Evolutionary conservation across 2,888 invertebrate species (phyloP).

Genomic region (Xestoiulus laeticollis): DNA sequence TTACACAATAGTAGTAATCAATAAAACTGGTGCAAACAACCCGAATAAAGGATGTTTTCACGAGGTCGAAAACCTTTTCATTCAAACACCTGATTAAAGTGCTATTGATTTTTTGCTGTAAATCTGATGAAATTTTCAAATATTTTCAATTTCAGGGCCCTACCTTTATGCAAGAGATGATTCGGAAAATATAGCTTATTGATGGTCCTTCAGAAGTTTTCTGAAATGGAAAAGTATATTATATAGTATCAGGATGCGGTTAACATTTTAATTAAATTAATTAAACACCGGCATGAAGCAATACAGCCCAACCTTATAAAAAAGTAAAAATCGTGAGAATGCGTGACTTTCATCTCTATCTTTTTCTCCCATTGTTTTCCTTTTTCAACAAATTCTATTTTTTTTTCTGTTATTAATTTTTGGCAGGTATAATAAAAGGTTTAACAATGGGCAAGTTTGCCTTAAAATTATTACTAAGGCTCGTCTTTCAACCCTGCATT

Average conservation of each 20-base stretch:
- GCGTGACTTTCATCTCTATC: neutral
- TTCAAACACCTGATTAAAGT: no score
- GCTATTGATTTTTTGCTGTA: no score
- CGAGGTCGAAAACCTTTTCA: no score
- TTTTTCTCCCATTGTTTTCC: neutral
- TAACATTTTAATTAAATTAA: neutral
- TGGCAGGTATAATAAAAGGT: constrained; percentile 6
- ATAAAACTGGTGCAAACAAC: no score
- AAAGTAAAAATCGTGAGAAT: neutral
- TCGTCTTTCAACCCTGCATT: neutral
- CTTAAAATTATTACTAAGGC: neutral
- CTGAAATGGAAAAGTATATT: neutral
- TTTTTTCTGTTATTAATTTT: neutral
- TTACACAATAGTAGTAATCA: no score
- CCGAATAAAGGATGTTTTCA: no score
- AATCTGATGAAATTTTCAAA: no score
- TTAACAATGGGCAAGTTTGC: neutral
- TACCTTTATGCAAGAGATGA: no score
- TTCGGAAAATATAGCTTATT: no score
- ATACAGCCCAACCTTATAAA: constrained; percentile 6
- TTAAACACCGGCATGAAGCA: neutral
- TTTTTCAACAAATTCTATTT: neutral
- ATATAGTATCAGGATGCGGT: neutral
- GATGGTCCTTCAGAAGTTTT: neutral
- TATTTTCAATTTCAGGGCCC: no score